These are phyloP conservation scores for Tethea ocularis DNA, from an alignment of 2,888 invertebrate genomes.

Conservation along the genomic window DNA sequence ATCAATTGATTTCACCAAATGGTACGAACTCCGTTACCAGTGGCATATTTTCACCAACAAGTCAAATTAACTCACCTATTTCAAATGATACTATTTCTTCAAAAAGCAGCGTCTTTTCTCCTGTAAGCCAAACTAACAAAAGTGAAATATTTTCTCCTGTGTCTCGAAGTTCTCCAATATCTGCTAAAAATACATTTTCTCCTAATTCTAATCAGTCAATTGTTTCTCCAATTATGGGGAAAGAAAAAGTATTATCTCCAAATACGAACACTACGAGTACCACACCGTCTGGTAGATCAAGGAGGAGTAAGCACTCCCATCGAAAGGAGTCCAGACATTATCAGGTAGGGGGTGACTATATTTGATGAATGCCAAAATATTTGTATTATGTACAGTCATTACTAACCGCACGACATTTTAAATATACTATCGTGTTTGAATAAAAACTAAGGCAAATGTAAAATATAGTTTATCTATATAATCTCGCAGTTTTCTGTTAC, in stretches of 20 bases:
- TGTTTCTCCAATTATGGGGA: constrained; percentile 69
- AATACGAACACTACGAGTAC: constrained; percentile 78
- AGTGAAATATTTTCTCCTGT: constrained; percentile 77
- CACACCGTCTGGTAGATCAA: constrained; percentile 83
- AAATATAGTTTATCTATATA: constrained; percentile 12
- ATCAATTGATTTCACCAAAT: constrained; percentile 77
- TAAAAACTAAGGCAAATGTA: constrained; percentile 19
- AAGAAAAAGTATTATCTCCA: constrained; percentile 74
- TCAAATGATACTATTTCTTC: constrained; percentile 81
- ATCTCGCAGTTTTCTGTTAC: background rate
- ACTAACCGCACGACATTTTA: constrained; percentile 60
- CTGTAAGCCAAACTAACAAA: constrained; percentile 79
- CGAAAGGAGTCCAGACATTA: constrained; percentile 89
- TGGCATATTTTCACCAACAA: constrained; percentile 80
- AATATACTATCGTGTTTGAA: background rate
- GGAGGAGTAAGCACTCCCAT: constrained; percentile 82
- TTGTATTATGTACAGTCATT: constrained; percentile 25
- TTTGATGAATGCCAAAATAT: background rate
- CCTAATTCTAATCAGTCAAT: constrained; percentile 76
- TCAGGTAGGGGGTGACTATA: constrained; percentile 75
- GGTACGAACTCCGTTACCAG: constrained; percentile 80
- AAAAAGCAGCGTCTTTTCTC: constrained; percentile 80
- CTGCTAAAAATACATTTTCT: constrained; percentile 76
- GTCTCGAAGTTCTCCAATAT: constrained; percentile 77
- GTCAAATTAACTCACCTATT: constrained; percentile 81